phyloP scores from a whole-genome alignment of 2,797 vertebrate genomes.

The Enteromius mattozi region DNA sequence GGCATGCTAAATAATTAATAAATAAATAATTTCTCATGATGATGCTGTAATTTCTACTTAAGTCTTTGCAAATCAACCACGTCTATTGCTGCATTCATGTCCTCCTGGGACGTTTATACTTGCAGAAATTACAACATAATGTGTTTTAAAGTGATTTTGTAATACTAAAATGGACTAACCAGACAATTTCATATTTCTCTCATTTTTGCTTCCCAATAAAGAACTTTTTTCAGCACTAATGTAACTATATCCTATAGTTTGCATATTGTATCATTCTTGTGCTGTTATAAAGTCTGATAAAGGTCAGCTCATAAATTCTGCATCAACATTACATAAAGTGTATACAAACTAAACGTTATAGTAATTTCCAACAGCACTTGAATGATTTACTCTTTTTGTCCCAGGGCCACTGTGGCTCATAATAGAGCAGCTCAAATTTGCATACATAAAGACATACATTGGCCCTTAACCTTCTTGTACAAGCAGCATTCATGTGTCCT shows the following conservation, averaged over 20 bases:
- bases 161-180: background rate
- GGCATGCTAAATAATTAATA: background rate
- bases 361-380: constrained; percentile 44
- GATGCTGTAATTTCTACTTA: constrained; percentile 4
- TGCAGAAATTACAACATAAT: background rate
- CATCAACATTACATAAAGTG: background rate
- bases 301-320: constrained; percentile 4
- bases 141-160: background rate
- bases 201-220: background rate
- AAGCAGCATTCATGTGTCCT: constrained; percentile 23
- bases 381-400: constrained; percentile 50
- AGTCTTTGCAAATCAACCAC: background rate
- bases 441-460: background rate
- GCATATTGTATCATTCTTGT: background rate
- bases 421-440: constrained; percentile 22
- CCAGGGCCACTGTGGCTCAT: constrained; percentile 38
- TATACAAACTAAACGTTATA: constrained; percentile 26
- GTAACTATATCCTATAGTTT: background rate
- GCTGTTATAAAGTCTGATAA: background rate
- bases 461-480: constrained; percentile 62
- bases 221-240: background rate
- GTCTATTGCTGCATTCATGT: background rate
- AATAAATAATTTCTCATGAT: background rate
- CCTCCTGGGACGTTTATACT: background rate
- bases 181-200: background rate